Evolutionary conservation across 2,888 invertebrate species (phyloP).

Genomic region (Zygogramma bicolorata): DNA sequence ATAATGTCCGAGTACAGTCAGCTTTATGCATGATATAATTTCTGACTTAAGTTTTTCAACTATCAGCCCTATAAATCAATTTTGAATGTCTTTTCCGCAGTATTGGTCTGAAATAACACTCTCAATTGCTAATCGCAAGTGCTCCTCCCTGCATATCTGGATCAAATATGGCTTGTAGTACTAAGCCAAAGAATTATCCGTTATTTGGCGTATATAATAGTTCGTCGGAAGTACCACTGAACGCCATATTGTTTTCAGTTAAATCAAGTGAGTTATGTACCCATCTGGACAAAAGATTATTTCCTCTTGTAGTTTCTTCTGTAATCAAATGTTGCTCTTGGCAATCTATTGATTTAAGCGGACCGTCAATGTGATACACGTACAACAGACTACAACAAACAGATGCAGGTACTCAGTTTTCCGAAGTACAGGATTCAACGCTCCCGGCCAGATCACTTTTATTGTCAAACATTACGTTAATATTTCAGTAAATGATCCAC

Average conservation of each 20-base stretch:
- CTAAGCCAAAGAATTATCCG: background rate
- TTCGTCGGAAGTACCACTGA: constrained; percentile 19
- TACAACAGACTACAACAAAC: no score
- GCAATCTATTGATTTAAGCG: background rate
- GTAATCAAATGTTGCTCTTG: constrained; percentile 1
- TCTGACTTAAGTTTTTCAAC: background rate
- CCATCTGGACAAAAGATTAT: constrained; percentile 18
- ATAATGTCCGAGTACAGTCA: constrained; percentile 21
- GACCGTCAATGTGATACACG: no score
- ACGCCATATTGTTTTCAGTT: constrained; percentile 19
- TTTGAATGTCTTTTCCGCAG: constrained; percentile 23
- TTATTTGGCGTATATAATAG: constrained; percentile 4
- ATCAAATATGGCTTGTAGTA: constrained; percentile 8
- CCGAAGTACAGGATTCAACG: no score
- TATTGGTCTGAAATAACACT: constrained; percentile 20
- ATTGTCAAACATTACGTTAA: no score
- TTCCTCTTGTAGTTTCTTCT: constrained; percentile 2
- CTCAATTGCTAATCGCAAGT: constrained; percentile 2
- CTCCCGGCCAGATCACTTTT: no score
- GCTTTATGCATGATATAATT: background rate
- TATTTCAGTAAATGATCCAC: no score
- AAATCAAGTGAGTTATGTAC: background rate
- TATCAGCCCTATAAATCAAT: background rate
- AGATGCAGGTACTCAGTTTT: no score
- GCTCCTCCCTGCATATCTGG: constrained; percentile 6